A percentile compares a stretch with the other conserved stretches of the same genome.
These are phyloP conservation scores for Anisognathus igniventris DNA, from an alignment of 2,797 vertebrate genomes.

Conservation along the genomic window DNA sequence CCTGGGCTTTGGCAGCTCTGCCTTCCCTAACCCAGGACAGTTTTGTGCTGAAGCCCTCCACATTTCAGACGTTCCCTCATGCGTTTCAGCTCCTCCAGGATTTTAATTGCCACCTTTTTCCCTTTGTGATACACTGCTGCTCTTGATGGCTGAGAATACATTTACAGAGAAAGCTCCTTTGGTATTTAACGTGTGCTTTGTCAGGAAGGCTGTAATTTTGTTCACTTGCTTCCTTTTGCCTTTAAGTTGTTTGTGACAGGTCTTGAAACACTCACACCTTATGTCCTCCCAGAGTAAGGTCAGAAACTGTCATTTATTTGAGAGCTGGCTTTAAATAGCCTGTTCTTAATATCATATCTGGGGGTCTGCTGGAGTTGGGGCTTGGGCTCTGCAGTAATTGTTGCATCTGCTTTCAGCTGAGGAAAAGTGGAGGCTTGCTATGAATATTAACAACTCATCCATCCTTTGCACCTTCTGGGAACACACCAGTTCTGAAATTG, in stretches of 20 bases:
- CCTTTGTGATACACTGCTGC: slow-evolving; percentile 56
- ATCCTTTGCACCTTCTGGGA: slow-evolving; percentile 60
- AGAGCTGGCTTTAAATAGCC: not conserved
- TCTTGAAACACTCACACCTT: slow-evolving; percentile 47
- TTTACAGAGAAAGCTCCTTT: slow-evolving; percentile 38
- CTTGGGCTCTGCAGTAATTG: slow-evolving; percentile 32
- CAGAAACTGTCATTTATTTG: slow-evolving; percentile 45
- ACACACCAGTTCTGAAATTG: slow-evolving; percentile 1
- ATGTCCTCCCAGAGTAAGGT: slow-evolving; percentile 44
- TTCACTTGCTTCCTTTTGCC: slow-evolving; percentile 52
- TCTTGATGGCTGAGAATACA: slow-evolving; percentile 47
- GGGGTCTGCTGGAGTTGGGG: slow-evolving; percentile 47
- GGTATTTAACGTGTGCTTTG: slow-evolving; percentile 44
- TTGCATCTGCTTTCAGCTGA: slow-evolving; percentile 57
- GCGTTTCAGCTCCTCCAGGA: slow-evolving; percentile 36
- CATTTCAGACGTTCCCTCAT: slow-evolving; percentile 24
- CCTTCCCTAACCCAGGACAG: not conserved
- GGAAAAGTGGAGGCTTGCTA: slow-evolving; percentile 34
- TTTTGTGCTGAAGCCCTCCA: not conserved
- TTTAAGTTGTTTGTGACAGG: slow-evolving; percentile 58
- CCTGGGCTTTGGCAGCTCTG: not conserved
- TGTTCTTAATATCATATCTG: not conserved
- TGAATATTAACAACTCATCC: slow-evolving; percentile 64
- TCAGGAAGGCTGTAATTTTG: slow-evolving; percentile 63
- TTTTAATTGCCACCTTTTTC: slow-evolving; percentile 65